phyloP scores from a whole-genome alignment of 2,888 invertebrate genomes.

The Andrena dorsata region DNA sequence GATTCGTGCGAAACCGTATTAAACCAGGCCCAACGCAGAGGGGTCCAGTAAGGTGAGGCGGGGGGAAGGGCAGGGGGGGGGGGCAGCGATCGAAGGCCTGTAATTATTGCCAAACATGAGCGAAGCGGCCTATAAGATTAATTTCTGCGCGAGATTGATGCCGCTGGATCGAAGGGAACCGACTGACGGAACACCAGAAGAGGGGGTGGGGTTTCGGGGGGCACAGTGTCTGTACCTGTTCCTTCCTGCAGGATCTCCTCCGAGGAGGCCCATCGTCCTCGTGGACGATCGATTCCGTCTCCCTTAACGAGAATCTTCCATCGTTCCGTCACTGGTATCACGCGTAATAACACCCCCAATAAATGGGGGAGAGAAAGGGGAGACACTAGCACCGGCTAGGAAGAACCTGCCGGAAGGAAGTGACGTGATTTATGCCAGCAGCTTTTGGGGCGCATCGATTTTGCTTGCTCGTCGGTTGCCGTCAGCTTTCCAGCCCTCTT shows the following conservation, averaged over 20 bases:
- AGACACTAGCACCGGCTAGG: background rate
- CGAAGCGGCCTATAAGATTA: slow-evolving; percentile 83
- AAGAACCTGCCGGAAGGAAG: slow-evolving; percentile 10
- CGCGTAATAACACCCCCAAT: slow-evolving; percentile 78
- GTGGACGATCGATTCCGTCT: slow-evolving; percentile 81
- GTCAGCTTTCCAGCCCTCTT: background rate
- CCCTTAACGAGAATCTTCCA: slow-evolving; percentile 83
- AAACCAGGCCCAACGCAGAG: slow-evolving; percentile 70
- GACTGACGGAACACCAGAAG: slow-evolving; percentile 62
- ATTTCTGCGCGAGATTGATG: slow-evolving; percentile 85
- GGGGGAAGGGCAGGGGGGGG: slow-evolving; percentile 40
- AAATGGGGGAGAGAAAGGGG: background rate
- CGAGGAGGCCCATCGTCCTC: too few relatives aligned
- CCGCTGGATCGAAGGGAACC: slow-evolving; percentile 82
- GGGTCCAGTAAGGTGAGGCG: slow-evolving; percentile 40
- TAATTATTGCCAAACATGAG: slow-evolving; percentile 85
- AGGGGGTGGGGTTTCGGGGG: slow-evolving; percentile 56
- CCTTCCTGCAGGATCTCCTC: slow-evolving; percentile 25
- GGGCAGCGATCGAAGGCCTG: slow-evolving; percentile 78
- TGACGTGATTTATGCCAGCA: slow-evolving; percentile 1
- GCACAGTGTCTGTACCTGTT: slow-evolving; percentile 23
- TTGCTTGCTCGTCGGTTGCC: background rate
- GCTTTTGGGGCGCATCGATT: slow-evolving; percentile 4
- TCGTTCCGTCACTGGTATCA: slow-evolving; percentile 84
- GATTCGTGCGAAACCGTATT: slow-evolving; percentile 85